Conservation (phyloP, 2,797 vertebrate species). For the Poecilia picta region DNA sequence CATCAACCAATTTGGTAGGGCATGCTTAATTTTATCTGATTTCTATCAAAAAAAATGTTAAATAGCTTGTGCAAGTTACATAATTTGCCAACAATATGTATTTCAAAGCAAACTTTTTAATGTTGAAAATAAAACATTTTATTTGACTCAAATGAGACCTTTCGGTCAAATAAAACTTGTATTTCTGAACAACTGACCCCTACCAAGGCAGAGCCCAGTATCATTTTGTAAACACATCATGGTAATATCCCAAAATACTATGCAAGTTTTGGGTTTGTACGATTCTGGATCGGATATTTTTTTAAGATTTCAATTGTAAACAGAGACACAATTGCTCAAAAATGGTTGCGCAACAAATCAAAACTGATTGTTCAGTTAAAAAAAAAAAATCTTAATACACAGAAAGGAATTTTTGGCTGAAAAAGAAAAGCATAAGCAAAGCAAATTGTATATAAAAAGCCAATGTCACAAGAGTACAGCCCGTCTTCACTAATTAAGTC, state of each 20-base stretch:
- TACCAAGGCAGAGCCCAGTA: neutral
- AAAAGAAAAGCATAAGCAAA: neutral
- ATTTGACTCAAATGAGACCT: neutral
- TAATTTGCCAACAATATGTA: neutral
- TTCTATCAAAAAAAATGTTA: neutral
- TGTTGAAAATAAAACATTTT: neutral
- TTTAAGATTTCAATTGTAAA: neutral
- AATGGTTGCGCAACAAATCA: neutral
- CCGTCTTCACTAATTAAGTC: neutral
- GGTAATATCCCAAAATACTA: neutral
- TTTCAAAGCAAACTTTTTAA: neutral
- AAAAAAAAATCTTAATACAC: neutral
- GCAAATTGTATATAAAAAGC: neutral
- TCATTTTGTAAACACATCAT: neutral
- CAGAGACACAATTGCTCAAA: neutral
- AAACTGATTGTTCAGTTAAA: neutral
- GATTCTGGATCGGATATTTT: neutral
- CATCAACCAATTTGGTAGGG: neutral
- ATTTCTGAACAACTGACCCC: neutral
- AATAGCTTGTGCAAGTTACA: neutral
- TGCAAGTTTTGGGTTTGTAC: neutral
- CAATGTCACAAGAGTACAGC: neutral
- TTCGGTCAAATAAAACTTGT: neutral
- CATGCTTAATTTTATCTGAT: neutral
- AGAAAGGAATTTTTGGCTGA: neutral